These are phyloP conservation scores for Puntigrus tetrazona DNA, from an alignment of 2,113 vertebrate genomes.

Conservation along the genomic window DNA sequence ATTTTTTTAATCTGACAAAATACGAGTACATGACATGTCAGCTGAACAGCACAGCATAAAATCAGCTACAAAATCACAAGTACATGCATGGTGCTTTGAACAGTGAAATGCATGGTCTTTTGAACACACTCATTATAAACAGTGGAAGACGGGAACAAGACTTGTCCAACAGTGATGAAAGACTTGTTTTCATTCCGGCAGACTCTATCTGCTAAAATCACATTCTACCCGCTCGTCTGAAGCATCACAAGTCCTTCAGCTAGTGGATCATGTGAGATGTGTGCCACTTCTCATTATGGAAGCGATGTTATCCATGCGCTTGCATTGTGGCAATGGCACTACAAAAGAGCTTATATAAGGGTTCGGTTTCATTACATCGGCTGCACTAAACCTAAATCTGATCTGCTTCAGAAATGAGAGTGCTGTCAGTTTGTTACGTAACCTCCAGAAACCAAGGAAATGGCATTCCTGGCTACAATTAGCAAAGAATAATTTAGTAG, in stretches of 20 bases:
- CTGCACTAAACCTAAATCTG: neutral
- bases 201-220: constrained; percentile 14
- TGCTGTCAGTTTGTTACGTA: neutral
- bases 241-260: neutral
- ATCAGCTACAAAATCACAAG: neutral
- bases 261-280: neutral
- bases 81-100: neutral
- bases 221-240: neutral
- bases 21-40: neutral
- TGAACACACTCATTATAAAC: constrained; percentile 3
- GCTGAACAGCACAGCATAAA: neutral
- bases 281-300: neutral
- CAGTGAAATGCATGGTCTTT: neutral
- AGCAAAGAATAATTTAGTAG: neutral
- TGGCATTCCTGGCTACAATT: neutral
- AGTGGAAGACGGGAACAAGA: neutral
- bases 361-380: neutral
- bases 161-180: constrained; percentile 35
- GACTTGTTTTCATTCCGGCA: constrained; percentile 4
- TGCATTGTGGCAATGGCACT: neutral
- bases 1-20: neutral
- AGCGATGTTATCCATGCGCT: neutral
- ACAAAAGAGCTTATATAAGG: neutral
- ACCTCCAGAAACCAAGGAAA: neutral
- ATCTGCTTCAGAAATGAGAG: constrained; percentile 5